These are phyloP conservation scores for Heteronetta atricapilla DNA, from an alignment of 2,113 vertebrate genomes.

Conservation along the genomic window DNA sequence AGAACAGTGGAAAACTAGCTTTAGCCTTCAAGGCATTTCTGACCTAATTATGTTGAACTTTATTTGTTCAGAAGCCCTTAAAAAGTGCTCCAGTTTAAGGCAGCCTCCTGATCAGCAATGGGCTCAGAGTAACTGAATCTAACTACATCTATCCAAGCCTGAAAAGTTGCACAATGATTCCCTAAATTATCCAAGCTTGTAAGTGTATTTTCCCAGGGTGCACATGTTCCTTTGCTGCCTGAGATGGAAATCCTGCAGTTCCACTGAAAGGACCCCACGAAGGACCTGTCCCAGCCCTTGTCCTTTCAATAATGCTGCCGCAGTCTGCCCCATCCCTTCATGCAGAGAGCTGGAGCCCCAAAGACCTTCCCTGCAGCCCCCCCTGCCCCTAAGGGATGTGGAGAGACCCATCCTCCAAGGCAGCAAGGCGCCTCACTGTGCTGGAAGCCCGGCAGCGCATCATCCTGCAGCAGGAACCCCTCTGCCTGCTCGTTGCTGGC, in stretches of 20 bases:
- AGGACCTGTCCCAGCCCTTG: not conserved
- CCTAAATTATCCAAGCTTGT: not conserved
- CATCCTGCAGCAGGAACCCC: not conserved
- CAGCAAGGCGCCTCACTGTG: not conserved
- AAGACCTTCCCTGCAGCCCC: not conserved
- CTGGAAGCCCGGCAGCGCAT: accelerated
- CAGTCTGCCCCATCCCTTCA: not conserved
- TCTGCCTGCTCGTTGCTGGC: not conserved
- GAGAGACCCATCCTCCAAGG: not conserved
- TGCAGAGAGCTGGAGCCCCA: not conserved
- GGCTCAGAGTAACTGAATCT: not conserved
- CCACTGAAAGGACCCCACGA: not conserved
- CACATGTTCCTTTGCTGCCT: not conserved
- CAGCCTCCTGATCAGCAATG: not conserved
- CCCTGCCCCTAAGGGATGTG: no score
- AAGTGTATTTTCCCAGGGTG: not conserved
- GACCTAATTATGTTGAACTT: conserved; percentile 62
- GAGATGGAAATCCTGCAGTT: not conserved
- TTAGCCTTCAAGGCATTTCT: conserved; percentile 64
- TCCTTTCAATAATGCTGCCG: not conserved
- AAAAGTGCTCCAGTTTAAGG: conserved; percentile 31
- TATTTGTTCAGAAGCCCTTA: conserved; percentile 62
- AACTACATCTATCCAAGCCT: not conserved
- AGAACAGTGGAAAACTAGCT: conserved; percentile 61
- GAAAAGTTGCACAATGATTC: not conserved